A percentile compares a stretch with the other conserved stretches of the same genome.
Evolutionary conservation across 2,888 invertebrate genomes (phyloP).

Genomic region (Eueremaeus valkanovi): DNA sequence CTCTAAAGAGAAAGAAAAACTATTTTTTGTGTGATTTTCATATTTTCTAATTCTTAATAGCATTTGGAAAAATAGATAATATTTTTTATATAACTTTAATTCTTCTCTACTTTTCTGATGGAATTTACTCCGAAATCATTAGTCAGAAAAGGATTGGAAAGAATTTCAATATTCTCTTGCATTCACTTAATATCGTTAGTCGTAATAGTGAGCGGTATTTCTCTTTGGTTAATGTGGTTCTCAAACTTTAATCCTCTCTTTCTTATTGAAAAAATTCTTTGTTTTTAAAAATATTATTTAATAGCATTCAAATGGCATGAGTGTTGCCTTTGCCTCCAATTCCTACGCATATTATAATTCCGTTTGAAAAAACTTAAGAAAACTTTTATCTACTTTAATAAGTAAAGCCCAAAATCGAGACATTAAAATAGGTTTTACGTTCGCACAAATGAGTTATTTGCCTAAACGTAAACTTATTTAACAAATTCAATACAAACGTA

Average conservation of each 20-base stretch:
- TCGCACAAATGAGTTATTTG: neutral
- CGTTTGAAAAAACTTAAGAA: neutral
- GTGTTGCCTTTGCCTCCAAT: neutral
- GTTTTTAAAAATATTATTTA: conserved; percentile 14
- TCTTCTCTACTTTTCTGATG: neutral
- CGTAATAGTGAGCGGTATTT: neutral
- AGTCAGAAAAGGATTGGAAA: conserved; percentile 6
- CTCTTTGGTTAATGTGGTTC: conserved; percentile 21
- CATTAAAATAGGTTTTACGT: neutral
- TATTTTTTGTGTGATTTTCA: neutral
- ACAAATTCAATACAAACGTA: neutral
- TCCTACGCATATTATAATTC: neutral
- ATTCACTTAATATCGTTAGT: neutral
- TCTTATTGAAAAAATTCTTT: neutral
- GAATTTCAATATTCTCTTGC: neutral
- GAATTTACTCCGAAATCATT: neutral
- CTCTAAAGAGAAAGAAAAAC: too few species aligned
- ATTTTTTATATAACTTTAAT: neutral
- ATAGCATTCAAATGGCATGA: conserved; percentile 6
- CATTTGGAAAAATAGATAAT: neutral
- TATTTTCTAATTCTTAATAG: neutral
- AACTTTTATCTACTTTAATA: neutral
- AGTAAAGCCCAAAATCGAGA: conserved; percentile 15
- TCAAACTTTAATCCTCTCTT: neutral
- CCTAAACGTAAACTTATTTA: conserved; percentile 16